phyloP scores from a whole-genome alignment of 2,888 invertebrate species.

The Drosophila macrospina region DNA sequence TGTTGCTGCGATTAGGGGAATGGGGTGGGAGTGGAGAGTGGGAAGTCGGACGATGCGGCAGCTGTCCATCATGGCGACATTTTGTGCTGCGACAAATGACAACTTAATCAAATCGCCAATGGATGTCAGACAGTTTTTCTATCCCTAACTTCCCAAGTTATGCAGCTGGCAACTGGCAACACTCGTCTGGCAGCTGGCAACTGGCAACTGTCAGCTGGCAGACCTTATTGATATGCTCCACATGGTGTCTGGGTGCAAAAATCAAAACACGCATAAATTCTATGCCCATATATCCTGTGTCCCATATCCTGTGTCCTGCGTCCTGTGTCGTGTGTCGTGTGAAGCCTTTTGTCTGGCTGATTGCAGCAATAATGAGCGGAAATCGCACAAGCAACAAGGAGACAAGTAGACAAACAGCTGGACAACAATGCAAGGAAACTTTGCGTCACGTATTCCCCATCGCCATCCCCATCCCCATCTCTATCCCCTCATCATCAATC shows the following conservation, averaged over 20 bases:
- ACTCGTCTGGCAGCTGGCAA: conserved; percentile 4
- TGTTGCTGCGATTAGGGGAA: conserved; percentile 2
- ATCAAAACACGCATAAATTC: conserved; percentile 59
- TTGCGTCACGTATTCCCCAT: conserved; percentile 48
- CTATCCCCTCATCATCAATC: not conserved
- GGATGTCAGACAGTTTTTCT: conserved; percentile 67
- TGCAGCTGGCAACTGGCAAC: conserved; percentile 15
- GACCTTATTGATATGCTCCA: conserved; percentile 64
- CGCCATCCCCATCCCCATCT: too few species aligned
- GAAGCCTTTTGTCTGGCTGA: conserved; percentile 65
- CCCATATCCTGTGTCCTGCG: too few species aligned
- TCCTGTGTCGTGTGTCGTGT: conserved; percentile 15
- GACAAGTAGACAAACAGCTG: conserved; percentile 56
- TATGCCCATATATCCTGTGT: conserved; percentile 25
- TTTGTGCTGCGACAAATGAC: conserved; percentile 68
- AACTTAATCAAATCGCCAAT: conserved; percentile 75
- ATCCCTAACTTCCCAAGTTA: conserved; percentile 40
- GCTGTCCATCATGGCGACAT: conserved; percentile 52
- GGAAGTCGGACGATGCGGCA: conserved; percentile 29
- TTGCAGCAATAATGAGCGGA: conserved; percentile 78
- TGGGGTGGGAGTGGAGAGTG: not conserved
- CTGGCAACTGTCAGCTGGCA: conserved; percentile 12
- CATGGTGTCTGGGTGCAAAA: conserved; percentile 59
- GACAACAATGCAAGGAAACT: conserved; percentile 60
- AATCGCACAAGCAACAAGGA: conserved; percentile 62